Conservation (phyloP, 2,888 invertebrate genomes). For the Pollenia griseotomentosa region DNA sequence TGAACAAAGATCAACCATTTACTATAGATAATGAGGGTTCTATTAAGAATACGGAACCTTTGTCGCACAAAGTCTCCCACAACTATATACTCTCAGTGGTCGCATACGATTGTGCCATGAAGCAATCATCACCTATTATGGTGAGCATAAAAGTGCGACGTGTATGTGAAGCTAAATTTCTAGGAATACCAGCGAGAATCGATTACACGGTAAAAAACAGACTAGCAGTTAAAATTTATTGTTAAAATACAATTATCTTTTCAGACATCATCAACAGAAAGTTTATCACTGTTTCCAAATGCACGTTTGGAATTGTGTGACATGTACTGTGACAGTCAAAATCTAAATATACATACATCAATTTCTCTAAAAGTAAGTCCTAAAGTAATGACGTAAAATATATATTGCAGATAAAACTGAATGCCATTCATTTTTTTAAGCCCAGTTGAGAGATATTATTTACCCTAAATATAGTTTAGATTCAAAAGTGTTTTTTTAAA, state of each 20-base stretch:
- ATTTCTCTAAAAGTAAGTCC: conserved; percentile 81
- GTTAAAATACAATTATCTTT: conserved; percentile 18
- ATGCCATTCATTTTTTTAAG: too few relatives aligned
- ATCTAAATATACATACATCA: conserved; percentile 81
- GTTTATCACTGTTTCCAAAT: conserved; percentile 83
- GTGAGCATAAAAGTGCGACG: conserved; percentile 97
- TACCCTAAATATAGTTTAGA: too few relatives aligned
- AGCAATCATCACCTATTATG: conserved; percentile 96
- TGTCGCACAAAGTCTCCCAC: conserved; percentile 96
- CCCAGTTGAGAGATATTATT: too few relatives aligned
- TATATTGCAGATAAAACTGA: too few relatives aligned
- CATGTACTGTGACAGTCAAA: conserved; percentile 83
- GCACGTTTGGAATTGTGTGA: conserved; percentile 83
- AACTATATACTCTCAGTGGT: conserved; percentile 98
- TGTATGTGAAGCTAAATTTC: conserved; percentile 91
- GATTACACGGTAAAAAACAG: conserved; percentile 81
- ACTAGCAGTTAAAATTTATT: background rate
- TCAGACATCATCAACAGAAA: conserved; percentile 82
- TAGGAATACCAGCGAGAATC: conserved; percentile 86
- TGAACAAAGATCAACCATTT: conserved; percentile 95
- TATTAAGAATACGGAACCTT: conserved; percentile 96
- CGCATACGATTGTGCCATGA: conserved; percentile 99
- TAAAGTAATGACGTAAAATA: too few relatives aligned
- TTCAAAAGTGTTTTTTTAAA: too few relatives aligned
- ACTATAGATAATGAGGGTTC: conserved; percentile 96